Percentiles rank a stretch among this genome's conserved stretches.
Evolutionary conservation across 1,140 invertebrate genomes (phyloP).

Genomic region (Phymastichus coffea): DNA sequence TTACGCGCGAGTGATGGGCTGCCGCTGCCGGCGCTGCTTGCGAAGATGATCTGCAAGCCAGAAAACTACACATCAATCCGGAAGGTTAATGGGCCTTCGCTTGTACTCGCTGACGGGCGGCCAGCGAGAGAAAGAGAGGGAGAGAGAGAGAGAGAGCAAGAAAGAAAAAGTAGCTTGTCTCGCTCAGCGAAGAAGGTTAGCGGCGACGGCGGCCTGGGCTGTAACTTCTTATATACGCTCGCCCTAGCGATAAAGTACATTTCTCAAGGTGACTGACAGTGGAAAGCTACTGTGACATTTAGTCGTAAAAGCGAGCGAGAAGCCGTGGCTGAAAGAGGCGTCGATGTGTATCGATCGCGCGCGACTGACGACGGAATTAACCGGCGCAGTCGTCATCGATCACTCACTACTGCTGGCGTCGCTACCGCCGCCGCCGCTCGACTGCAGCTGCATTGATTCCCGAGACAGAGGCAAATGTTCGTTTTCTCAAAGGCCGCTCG

Average conservation of each 20-base stretch:
- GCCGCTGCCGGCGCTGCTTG: too few relatives aligned
- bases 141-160: background rate
- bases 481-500: too few relatives aligned
- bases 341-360: slow-evolving; percentile 3
- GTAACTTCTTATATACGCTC: too few relatives aligned
- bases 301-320: background rate
- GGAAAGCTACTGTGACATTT: slow-evolving; percentile 19
- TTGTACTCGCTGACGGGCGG: background rate
- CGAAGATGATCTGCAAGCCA: too few relatives aligned
- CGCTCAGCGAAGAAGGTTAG: too few relatives aligned
- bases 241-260: slow-evolving; percentile 24
- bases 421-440: too few relatives aligned
- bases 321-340: background rate
- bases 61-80: too few relatives aligned
- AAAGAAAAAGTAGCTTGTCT: background rate
- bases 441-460: too few relatives aligned
- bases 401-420: background rate
- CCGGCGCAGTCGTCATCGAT: background rate
- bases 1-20: too few relatives aligned
- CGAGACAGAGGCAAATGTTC: too few relatives aligned
- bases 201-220: too few relatives aligned
- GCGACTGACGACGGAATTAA: background rate
- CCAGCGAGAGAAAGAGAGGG: background rate
- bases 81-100: too few relatives aligned
- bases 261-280: slow-evolving; percentile 21